These are phyloP conservation scores for Rhinolophus ferrumequinum DNA, from an alignment of 2,113 vertebrate genomes.

Conservation along the genomic window DNA sequence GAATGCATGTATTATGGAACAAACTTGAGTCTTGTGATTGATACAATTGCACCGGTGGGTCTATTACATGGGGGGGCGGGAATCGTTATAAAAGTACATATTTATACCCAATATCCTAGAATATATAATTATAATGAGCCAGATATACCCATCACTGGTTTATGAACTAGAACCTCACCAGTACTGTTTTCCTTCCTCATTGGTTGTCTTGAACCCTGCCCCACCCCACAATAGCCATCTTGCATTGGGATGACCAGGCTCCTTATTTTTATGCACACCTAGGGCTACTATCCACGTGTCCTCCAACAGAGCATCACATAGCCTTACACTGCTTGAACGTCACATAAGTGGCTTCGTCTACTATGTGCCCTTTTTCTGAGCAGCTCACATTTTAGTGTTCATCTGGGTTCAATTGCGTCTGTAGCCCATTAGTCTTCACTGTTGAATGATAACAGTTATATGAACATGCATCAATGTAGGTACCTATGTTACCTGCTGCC, in stretches of 20 bases:
- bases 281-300: fast-evolving
- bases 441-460: not conserved
- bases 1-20: not conserved
- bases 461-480: not conserved
- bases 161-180: not conserved
- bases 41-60: too few species aligned
- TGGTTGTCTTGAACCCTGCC: not conserved
- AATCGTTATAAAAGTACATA: not conserved
- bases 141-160: fast-evolving
- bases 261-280: not conserved
- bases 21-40: not conserved
- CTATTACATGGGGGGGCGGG: not conserved
- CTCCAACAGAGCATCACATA: not conserved
- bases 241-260: not conserved
- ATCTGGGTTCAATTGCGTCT: fast-evolving
- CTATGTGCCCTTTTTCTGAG: fast-evolving
- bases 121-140: not conserved
- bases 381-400: fast-evolving
- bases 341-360: fast-evolving
- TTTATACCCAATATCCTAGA: too few species aligned
- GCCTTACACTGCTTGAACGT: fast-evolving
- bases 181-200: not conserved
- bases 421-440: not conserved
- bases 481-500: fast-evolving
- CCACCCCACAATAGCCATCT: not conserved